Base-by-base conservation (phyloP, 2,797 vertebrate genomes). In the Echeneis naucrates region DNA sequence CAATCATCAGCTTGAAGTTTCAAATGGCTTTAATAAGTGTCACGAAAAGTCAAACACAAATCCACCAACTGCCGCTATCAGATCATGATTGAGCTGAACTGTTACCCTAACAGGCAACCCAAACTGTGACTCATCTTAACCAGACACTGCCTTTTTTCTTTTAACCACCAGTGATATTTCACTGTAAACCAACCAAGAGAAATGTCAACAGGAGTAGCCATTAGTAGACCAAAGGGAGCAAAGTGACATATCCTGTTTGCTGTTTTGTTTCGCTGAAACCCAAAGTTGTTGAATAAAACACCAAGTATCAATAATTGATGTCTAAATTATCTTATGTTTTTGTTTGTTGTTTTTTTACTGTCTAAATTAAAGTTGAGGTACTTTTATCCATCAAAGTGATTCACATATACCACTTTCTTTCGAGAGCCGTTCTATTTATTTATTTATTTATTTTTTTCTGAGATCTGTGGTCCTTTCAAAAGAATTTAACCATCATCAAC, bases 1-100 rank as follows among this genome's bases (percentile, higher is more conserved):
- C 66, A 69, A 83, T 78, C 68, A 77, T 81, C 52, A 72, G 57
- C 69, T 72, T 68, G 71, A 85, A 54, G 47, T 77, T 85, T 72
- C 51, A 81, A 81, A 67, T 72, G 10, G 56, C 62, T 78, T 73
- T 42, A 42, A 67, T 40, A 44, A 51, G 40, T 53, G 52, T 73
- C 52, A 72, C 62, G 38, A 78, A 86, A 80, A 73, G 76, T 66
- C 48, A 35, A 48, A 45, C 10, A 26, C 68, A 63, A 81, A 74
- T 80, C 58, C 70, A 52, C 61, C 69, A 51, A 2, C 69, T 51
- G 68, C 68, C 63, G 56, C 16, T 50, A 56, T 61, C 54, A 32
- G 58, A 24, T 74, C 64, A 73, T 72, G 3, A 83, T 47, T 47
- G 62, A 48, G 68, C 68, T 71, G 50, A 38, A 73, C 55, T 35